Evolutionary conservation across 23 tunicate genomes (phyloP), one percentile per base, ranked within the genome.

Genomic region (Trididemnum nubilum): DNA sequence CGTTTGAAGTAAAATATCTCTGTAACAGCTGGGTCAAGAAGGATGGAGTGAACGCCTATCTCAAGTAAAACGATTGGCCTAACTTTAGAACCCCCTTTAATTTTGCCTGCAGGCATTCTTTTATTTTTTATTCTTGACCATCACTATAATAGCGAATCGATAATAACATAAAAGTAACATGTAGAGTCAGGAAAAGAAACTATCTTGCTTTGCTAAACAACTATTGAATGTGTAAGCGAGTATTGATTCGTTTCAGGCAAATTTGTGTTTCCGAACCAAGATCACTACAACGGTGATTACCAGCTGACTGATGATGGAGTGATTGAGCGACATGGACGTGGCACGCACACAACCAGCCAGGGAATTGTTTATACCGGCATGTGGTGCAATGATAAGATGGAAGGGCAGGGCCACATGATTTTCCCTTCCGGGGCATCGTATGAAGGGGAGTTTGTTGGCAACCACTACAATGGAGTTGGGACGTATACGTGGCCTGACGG

Each of bases 191-290:
- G n/a, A n/a, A n/a, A n/a, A n/a, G n/a, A n/a, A n/a, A n/a, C n/a
- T n/a, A n/a, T n/a, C n/a, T n/a, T n/a, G n/a, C n/a, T n/a, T n/a
- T n/a, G n/a, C n/a, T n/a, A n/a, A n/a, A n/a, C n/a, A n/a, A n/a
- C n/a, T n/a, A n/a, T n/a, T n/a, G n/a, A n/a, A n/a, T n/a, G n/a
- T n/a, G n/a, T n/a, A n/a, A n/a, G n/a, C n/a, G n/a, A n/a, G n/a
- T n/a, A n/a, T n/a, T n/a, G n/a, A n/a, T n/a, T n/a, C n/a, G 26
- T 38, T 73, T 38, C 24, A 73, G 97, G 97, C 18, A 87, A 91
- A 81, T 91, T 91, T 61, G 70, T 91, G 4, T 91, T 91, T 58
- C 87, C 97, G 5, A 91, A 91, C 76, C 65, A 86, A 36, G 97
- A 91, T 60, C 79, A 67, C 15, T 91, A 91, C 72, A 86, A 85